A percentile compares a stretch with the other conserved stretches of the same genome.
These are phyloP conservation scores for Cricetomys ansorgei DNA, from an alignment of 2,113 vertebrate species.

Conservation along the genomic window DNA sequence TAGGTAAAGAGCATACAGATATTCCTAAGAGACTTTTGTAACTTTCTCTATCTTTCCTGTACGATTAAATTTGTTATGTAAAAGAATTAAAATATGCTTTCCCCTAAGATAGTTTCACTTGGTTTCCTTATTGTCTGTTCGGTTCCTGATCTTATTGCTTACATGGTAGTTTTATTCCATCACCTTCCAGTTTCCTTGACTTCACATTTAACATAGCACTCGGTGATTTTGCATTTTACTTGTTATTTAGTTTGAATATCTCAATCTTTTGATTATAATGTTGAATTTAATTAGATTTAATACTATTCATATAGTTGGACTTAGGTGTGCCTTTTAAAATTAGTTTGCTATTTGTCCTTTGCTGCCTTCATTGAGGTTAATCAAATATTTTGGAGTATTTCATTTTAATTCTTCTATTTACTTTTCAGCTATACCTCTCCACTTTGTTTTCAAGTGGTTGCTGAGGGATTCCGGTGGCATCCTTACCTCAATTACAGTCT, in stretches of 20 bases:
- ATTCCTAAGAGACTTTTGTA: background rate
- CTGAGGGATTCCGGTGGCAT: background rate
- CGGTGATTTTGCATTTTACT: background rate
- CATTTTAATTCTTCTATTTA: slow-evolving; percentile 51
- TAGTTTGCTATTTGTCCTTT: slow-evolving; percentile 59
- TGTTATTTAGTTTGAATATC: slow-evolving; percentile 29
- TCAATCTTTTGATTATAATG: slow-evolving; percentile 55
- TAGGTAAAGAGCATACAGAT: background rate
- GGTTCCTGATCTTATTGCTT: slow-evolving; percentile 11
- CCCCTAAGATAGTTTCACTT: background rate
- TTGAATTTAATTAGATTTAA: slow-evolving; percentile 53
- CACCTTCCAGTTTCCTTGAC: slow-evolving; percentile 3
- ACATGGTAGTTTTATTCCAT: background rate
- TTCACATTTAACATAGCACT: background rate
- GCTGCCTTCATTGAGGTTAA: slow-evolving; percentile 52
- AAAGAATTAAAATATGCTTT: background rate
- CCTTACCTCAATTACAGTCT: background rate
- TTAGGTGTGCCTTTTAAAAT: slow-evolving; percentile 50
- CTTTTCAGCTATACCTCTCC: slow-evolving; percentile 42
- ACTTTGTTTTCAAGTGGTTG: background rate
- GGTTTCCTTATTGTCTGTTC: background rate
- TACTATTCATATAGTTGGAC: slow-evolving; percentile 55
- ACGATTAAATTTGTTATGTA: background rate
- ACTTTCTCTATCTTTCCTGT: background rate
- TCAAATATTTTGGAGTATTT: slow-evolving; percentile 69